phyloP scores from a whole-genome alignment of 2,888 invertebrate genomes.

The Drosophila nr. fundita region DNA sequence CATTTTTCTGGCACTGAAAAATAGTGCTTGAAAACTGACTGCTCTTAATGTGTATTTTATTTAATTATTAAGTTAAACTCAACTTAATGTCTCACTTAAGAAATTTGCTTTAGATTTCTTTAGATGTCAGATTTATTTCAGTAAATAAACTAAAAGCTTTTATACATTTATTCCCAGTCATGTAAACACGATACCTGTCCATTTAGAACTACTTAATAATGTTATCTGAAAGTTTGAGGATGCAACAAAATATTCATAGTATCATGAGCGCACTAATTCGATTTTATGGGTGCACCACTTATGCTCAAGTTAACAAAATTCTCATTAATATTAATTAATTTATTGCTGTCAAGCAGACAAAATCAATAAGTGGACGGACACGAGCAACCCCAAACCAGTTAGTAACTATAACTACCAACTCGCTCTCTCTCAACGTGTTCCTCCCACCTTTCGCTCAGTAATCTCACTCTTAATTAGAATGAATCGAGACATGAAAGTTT shows the following conservation, averaged over 20 bases:
- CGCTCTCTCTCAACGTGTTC: background rate
- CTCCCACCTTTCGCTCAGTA: background rate
- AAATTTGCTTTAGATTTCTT: no score
- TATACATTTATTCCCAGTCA: background rate
- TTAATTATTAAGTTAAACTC: background rate
- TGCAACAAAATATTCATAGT: background rate
- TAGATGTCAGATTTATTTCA: background rate
- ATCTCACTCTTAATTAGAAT: slow-evolving; percentile 56
- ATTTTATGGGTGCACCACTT: slow-evolving; percentile 5
- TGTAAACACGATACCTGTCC: background rate
- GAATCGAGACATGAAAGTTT: slow-evolving; percentile 2
- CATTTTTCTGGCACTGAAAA: background rate
- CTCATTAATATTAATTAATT: slow-evolving; percentile 57
- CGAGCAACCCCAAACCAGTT: background rate
- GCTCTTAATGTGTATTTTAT: background rate
- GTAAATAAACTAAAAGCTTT: background rate
- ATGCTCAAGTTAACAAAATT: slow-evolving; percentile 42
- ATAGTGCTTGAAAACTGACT: background rate
- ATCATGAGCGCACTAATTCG: background rate
- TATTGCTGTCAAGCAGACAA: slow-evolving; percentile 27
- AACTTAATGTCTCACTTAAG: background rate
- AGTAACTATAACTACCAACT: slow-evolving; percentile 5
- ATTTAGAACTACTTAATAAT: slow-evolving; percentile 31
- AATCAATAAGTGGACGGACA: slow-evolving; percentile 44
- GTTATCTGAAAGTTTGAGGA: slow-evolving; percentile 1